A percentile compares a stretch with the other conserved stretches of the same genome.
Conservation (phyloP, 2,113 vertebrate species). For the Cavia aperea region DNA sequence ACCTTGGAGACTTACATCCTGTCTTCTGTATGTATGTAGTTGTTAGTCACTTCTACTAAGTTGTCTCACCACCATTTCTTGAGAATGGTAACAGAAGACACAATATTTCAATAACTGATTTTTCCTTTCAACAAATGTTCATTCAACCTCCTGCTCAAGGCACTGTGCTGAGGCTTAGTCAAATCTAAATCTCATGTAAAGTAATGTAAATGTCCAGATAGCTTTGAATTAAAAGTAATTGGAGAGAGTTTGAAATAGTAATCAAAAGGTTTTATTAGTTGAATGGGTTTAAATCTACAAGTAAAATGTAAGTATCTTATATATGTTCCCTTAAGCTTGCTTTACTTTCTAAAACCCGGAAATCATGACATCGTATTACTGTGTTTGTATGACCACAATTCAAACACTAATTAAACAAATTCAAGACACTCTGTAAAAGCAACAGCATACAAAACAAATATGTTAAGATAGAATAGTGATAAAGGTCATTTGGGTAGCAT, state of each 20-base stretch:
- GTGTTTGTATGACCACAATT: neutral
- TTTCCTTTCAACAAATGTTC: constrained; percentile 65
- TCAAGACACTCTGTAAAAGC: neutral
- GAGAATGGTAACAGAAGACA: constrained; percentile 64
- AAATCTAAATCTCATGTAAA: constrained; percentile 37
- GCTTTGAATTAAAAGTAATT: constrained; percentile 28
- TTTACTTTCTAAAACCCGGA: constrained; percentile 21
- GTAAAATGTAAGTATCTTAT: constrained; percentile 20
- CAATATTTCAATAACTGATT: constrained; percentile 69
- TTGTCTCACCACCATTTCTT: constrained; percentile 64
- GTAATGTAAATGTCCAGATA: constrained; percentile 19
- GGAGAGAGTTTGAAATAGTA: neutral
- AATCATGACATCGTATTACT: neutral
- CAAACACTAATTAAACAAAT: neutral
- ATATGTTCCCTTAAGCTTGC: neutral
- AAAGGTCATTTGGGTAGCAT: neutral
- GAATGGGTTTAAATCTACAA: neutral
- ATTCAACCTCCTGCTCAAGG: constrained; percentile 49
- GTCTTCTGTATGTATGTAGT: constrained; percentile 61
- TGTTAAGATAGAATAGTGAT: neutral
- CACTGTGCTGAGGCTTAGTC: constrained; percentile 38
- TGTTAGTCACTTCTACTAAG: constrained; percentile 70
- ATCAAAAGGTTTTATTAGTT: constrained; percentile 3
- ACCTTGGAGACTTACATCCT: constrained; percentile 72
- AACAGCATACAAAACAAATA: neutral